A percentile compares a stretch with the other conserved stretches of the same genome.
phyloP scores from a whole-genome alignment of 2,113 vertebrate species.

The Anser brachyrhynchus region DNA sequence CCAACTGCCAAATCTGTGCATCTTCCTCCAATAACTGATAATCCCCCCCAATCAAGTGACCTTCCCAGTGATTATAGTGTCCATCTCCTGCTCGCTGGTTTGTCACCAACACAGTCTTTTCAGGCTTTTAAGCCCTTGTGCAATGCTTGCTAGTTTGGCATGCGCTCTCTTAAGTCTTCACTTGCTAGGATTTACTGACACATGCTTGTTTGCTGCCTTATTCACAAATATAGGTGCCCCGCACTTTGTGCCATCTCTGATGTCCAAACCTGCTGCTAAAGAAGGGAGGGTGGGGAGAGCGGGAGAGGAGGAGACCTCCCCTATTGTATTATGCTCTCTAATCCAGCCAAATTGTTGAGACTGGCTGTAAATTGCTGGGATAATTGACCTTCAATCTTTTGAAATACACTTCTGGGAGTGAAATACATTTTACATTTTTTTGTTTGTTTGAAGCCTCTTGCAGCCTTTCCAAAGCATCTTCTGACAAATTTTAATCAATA shows the following conservation, averaged over 20 bases:
- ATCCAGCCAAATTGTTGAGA: conserved; percentile 25
- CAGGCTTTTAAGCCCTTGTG: neutral
- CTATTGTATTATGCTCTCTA: conserved; percentile 7
- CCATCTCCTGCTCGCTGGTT: neutral
- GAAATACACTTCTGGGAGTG: conserved; percentile 15
- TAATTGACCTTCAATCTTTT: conserved; percentile 41
- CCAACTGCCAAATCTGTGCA: neutral
- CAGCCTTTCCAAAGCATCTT: conserved; percentile 34
- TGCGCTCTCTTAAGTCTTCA: neutral
- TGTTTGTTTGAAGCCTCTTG: neutral
- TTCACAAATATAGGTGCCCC: neutral
- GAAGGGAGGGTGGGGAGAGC: neutral
- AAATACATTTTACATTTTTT: neutral
- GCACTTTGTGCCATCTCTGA: neutral
- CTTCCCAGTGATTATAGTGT: neutral
- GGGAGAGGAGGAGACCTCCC: neutral
- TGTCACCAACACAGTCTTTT: neutral
- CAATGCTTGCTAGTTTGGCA: neutral
- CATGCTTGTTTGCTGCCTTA: neutral
- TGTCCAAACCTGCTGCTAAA: neutral
- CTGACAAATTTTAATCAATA: conserved; percentile 50
- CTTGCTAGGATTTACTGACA: neutral
- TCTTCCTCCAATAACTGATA: neutral
- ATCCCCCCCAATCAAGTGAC: neutral
- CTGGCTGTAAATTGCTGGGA: conserved; percentile 17